Conservation (phyloP, 2,797 vertebrate species). For the Rhynchonycteris naso region DNA sequence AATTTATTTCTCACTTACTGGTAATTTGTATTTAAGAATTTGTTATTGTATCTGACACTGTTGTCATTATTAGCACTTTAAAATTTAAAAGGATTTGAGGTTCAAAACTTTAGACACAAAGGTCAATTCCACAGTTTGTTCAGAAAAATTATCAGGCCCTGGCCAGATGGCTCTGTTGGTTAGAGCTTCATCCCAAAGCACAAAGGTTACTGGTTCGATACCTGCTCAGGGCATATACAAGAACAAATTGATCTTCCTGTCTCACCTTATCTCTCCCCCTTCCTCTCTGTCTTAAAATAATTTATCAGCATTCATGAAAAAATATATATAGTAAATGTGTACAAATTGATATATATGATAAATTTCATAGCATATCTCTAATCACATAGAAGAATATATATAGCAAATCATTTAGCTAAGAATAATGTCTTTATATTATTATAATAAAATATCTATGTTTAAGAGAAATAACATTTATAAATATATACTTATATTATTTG, state of each 20-base stretch:
- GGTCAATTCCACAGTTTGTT: not conserved
- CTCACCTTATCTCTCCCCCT: too few relatives aligned
- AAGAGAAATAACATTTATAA: not conserved
- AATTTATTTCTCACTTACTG: not conserved
- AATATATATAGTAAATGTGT: not conserved
- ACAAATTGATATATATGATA: not conserved
- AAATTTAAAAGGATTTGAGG: not conserved
- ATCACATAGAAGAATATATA: not conserved
- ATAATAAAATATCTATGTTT: not conserved
- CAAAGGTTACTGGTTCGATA: too few relatives aligned
- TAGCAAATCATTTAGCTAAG: not conserved
- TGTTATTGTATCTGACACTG: not conserved
- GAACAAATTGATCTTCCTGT: too few relatives aligned
- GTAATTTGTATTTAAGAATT: slow-evolving; percentile 42
- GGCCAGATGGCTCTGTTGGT: too few relatives aligned
- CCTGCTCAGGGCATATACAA: too few relatives aligned
- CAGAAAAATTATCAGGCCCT: not conserved
- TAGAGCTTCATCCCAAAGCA: too few relatives aligned
- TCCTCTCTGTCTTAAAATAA: not conserved
- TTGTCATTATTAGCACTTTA: slow-evolving; percentile 4
- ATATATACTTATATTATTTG: not conserved
- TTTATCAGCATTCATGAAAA: not conserved
- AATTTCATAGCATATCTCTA: not conserved
- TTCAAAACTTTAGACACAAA: not conserved
- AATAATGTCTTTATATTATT: not conserved